phyloP scores from a whole-genome alignment of 2,888 invertebrate species.

The Branchipolynoe longqiensis region DNA sequence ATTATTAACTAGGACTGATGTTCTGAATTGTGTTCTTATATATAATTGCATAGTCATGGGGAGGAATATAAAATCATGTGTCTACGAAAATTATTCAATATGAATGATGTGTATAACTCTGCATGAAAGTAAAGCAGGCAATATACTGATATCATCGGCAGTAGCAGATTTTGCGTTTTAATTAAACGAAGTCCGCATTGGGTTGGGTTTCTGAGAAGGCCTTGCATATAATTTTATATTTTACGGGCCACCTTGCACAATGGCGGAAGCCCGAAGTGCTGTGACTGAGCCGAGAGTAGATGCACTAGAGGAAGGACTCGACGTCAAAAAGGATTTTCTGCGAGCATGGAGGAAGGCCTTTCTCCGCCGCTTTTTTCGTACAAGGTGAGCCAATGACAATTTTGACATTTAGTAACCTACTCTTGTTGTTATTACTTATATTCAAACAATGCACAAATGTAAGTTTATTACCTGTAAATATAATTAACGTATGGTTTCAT shows the following conservation, averaged over 20 bases:
- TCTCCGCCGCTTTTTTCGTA: conserved; percentile 80
- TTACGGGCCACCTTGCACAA: conserved; percentile 62
- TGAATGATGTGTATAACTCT: neutral
- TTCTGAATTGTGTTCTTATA: too few relatives aligned
- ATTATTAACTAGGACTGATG: too few relatives aligned
- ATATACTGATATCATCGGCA: too few relatives aligned
- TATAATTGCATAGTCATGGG: neutral
- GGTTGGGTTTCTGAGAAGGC: too few relatives aligned
- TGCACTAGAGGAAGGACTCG: conserved; percentile 79
- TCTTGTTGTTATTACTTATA: too few relatives aligned
- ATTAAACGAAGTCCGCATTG: too few relatives aligned
- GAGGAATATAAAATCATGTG: too few relatives aligned
- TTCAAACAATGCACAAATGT: too few relatives aligned
- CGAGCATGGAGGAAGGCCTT: conserved; percentile 77
- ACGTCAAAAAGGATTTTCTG: conserved; percentile 79
- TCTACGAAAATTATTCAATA: neutral
- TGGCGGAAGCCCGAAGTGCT: conserved; percentile 83
- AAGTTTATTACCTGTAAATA: too few relatives aligned
- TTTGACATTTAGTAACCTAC: neutral
- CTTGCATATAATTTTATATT: too few relatives aligned
- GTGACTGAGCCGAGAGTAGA: conserved; percentile 79
- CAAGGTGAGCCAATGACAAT: conserved; percentile 73
- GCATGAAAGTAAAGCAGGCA: neutral
- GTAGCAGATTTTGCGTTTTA: too few relatives aligned
- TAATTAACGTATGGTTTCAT: too few relatives aligned